phyloP scores from a whole-genome alignment of 1,140 invertebrate genomes.

The Rhynchophorus ferrugineus region DNA sequence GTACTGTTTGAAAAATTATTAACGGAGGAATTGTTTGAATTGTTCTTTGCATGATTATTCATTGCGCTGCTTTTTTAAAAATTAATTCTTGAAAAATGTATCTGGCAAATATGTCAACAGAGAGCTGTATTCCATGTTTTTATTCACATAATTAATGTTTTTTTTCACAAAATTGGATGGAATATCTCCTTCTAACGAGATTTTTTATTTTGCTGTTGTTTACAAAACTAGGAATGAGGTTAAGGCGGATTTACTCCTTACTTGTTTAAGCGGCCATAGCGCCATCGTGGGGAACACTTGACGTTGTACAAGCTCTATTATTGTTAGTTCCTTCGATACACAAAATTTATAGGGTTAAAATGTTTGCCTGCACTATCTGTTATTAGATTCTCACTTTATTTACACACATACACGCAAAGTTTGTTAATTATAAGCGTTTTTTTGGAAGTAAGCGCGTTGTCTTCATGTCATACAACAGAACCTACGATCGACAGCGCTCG shows the following conservation, averaged over 20 bases:
- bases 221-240: constrained; percentile 33
- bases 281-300: constrained; percentile 36
- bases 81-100: constrained; percentile 9
- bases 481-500: constrained; percentile 24
- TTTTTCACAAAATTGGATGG: not conserved
- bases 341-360: constrained; percentile 9
- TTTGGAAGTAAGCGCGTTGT: constrained; percentile 25
- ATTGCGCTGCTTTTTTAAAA: constrained; percentile 11
- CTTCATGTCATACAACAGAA: constrained; percentile 26
- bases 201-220: constrained; percentile 20
- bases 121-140: constrained; percentile 18
- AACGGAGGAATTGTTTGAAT: constrained; percentile 8
- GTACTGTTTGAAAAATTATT: constrained; percentile 3
- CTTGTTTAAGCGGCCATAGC: constrained; percentile 38
- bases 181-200: not conserved
- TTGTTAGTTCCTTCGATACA: constrained; percentile 22
- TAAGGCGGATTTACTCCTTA: constrained; percentile 36
- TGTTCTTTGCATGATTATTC: constrained; percentile 21
- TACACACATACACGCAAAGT: constrained; percentile 24
- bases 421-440: constrained; percentile 23
- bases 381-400: constrained; percentile 22
- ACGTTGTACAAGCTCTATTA: constrained; percentile 27
- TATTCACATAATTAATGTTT: constrained; percentile 9
- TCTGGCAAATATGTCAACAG: constrained; percentile 14
- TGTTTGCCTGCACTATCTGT: constrained; percentile 18